Base-by-base conservation (phyloP, 2,113 vertebrate species). In the Gnathonemus echidnorhynchus region DNA sequence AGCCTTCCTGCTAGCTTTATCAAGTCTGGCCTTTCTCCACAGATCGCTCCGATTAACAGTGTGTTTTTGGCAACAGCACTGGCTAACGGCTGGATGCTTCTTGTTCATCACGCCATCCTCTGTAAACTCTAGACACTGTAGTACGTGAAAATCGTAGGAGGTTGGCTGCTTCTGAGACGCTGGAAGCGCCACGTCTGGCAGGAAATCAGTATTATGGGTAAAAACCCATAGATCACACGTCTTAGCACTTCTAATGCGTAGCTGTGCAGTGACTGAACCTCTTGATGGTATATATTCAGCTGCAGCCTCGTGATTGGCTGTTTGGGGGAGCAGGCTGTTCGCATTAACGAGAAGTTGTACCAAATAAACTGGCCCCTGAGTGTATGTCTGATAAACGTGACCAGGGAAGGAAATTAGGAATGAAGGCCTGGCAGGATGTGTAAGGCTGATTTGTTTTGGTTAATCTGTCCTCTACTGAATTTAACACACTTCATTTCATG, bases 371-470 rank as follows among this genome's bases (percentile, higher is more conserved):
- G 24, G 58, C 9, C 58, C 58, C 58, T 35, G 10, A 74, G 94
- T 95, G 90, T 91, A 94, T 94, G 90, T 95, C 95, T 95, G 91
- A 95, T 95, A 90, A 45, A 88, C 93, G 90, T 91, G 92, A 91
- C 90, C 91, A 93, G 90, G 90, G 91, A 86, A 53, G 93, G 92
- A 91, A 93, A 93, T 90, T 90, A 90, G 85, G 93, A 91, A 91
- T 90, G 92, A 84, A 84, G 90, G 93, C 92, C 93, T 90, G 90
- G 90, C 90, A 87, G 89, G 88, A 45, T 49, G 24, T 90, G 56
- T 88, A 88, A 85, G n/a, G 87, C 45, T 89, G 91, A 89, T 89
- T 90, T 87, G 84, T 80, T 83, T 56, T 92, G 80, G 35, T 86
- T 89, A 8, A 89, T 86, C 39, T 48, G 17, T 74, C 48, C 62